phyloP scores from a whole-genome alignment of 1,140 invertebrate genomes.

The Patella vulgata region DNA sequence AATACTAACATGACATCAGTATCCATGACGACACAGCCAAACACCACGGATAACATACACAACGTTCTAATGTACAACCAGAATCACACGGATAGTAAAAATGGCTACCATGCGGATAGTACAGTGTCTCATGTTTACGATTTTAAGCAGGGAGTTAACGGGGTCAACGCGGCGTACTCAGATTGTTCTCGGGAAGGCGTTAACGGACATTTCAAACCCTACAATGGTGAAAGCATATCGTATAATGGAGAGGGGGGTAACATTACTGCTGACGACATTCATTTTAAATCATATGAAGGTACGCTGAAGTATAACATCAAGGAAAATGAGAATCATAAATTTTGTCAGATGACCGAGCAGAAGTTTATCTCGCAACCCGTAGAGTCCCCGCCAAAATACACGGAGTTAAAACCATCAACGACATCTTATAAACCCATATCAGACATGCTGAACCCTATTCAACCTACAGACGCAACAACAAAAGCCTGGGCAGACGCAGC shows the following conservation, averaged over 20 bases:
- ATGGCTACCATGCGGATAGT: conserved; percentile 72
- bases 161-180: conserved; percentile 73
- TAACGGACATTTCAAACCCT: neutral
- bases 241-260: no score
- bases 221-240: no score
- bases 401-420: neutral
- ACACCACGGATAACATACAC: conserved; percentile 29
- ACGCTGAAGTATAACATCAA: neutral
- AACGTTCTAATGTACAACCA: conserved; percentile 59
- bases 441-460: conserved; percentile 55
- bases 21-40: conserved; percentile 14
- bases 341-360: neutral
- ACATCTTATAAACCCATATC: conserved; percentile 56
- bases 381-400: conserved; percentile 8
- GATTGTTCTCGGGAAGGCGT: conserved; percentile 52
- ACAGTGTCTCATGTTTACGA: conserved; percentile 73
- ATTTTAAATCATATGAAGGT: no score
- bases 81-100: conserved; percentile 66
- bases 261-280: no score
- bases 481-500: no score
- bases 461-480: conserved; percentile 6
- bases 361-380: neutral
- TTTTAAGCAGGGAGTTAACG: conserved; percentile 72
- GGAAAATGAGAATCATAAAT: neutral
- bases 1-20: conserved; percentile 18